These are phyloP conservation scores for Cheirogaleus medius DNA, from an alignment of 2,113 vertebrate genomes.

Conservation along the genomic window DNA sequence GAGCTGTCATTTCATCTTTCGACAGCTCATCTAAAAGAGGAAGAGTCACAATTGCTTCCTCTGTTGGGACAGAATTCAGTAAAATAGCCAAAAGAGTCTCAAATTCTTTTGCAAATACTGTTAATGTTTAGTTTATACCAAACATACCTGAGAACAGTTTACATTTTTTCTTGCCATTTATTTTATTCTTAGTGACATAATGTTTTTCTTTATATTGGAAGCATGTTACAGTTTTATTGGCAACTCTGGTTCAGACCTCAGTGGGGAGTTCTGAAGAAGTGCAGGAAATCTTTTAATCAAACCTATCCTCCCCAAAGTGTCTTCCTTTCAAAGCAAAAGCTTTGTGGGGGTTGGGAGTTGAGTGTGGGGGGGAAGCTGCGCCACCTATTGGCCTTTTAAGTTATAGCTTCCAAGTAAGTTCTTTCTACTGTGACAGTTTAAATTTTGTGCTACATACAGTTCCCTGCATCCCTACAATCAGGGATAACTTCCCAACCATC, in stretches of 20 bases:
- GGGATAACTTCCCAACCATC: background rate
- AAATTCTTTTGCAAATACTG: background rate
- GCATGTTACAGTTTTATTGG: constrained; percentile 2
- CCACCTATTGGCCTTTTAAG: constrained; percentile 56
- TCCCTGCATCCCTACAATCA: background rate
- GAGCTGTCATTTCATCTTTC: constrained; percentile 29
- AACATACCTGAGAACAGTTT: background rate
- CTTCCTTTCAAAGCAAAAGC: background rate
- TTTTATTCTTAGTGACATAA: constrained; percentile 43
- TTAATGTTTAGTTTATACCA: constrained; percentile 27
- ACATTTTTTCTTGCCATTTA: constrained; percentile 34
- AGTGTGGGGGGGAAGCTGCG: background rate
- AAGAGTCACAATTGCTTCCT: constrained; percentile 1
- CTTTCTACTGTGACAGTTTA: background rate
- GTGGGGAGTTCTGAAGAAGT: background rate
- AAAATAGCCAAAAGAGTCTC: background rate
- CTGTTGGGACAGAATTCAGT: background rate
- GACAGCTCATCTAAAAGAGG: constrained; percentile 27
- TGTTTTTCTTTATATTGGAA: constrained; percentile 25
- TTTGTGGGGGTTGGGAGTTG: background rate
- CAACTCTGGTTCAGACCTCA: background rate
- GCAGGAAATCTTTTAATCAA: background rate
- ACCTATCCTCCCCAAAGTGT: background rate
- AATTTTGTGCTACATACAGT: background rate
- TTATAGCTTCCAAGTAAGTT: background rate